A percentile compares a stretch with the other conserved stretches of the same genome.
Evolutionary conservation across 2,888 invertebrate species (phyloP).

Genomic region (Dromius quadrimaculatus): DNA sequence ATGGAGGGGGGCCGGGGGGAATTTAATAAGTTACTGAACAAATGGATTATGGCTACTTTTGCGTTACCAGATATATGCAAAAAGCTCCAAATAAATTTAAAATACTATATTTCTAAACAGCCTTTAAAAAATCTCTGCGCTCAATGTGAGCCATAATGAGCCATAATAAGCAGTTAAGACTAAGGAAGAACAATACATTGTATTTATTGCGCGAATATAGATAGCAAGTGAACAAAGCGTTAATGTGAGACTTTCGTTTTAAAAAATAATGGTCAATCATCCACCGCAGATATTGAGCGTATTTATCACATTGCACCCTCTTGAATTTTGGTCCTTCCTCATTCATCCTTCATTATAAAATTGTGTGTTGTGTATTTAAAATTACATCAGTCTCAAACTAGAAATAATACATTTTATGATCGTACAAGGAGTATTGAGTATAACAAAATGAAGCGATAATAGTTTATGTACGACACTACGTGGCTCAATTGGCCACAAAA

Average conservation of each 20-base stretch:
- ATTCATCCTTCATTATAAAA: slow-evolving; percentile 49
- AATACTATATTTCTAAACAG: slow-evolving; percentile 57
- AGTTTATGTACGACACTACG: slow-evolving; percentile 35
- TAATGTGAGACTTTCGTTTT: slow-evolving; percentile 51
- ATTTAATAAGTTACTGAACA: slow-evolving; percentile 44
- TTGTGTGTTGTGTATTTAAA: slow-evolving; percentile 55
- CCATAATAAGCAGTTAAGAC: slow-evolving; percentile 57
- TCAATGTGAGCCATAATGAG: slow-evolving; percentile 62
- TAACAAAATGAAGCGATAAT: slow-evolving; percentile 49
- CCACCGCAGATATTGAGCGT: slow-evolving; percentile 45
- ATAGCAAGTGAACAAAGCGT: slow-evolving; percentile 59
- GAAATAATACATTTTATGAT: slow-evolving; percentile 61
- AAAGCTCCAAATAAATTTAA: slow-evolving; percentile 42
- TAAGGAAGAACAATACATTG: slow-evolving; percentile 64
- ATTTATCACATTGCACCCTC: slow-evolving; percentile 38
- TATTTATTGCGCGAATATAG: slow-evolving; percentile 59
- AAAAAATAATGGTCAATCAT: too few relatives aligned
- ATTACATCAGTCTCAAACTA: slow-evolving; percentile 66
- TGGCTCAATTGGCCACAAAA: slow-evolving; percentile 42
- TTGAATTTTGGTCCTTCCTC: slow-evolving; percentile 42
- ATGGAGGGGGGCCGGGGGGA: too few relatives aligned
- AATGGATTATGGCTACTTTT: slow-evolving; percentile 31
- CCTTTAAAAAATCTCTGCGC: slow-evolving; percentile 60
- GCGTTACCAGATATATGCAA: slow-evolving; percentile 10
- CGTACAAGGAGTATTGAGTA: slow-evolving; percentile 50